Conservation (phyloP, 2,888 invertebrate species). For the Copidosoma aretas region DNA sequence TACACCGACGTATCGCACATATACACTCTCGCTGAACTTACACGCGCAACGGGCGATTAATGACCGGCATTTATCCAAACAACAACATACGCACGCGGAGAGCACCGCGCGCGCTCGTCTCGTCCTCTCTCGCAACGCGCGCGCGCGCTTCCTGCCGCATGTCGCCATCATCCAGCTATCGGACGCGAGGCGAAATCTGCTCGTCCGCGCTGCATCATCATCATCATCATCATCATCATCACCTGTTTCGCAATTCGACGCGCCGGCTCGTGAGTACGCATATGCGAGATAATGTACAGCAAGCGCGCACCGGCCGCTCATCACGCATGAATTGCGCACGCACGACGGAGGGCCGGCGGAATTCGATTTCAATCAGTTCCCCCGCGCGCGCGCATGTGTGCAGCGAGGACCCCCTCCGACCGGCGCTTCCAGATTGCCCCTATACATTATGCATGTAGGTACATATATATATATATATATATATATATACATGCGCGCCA, state of each 20-base stretch:
- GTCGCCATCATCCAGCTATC: neutral
- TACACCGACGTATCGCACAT: too few relatives aligned
- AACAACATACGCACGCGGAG: constrained; percentile 1
- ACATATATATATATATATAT: too few relatives aligned
- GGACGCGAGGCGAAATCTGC: too few relatives aligned
- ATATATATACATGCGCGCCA: too few relatives aligned
- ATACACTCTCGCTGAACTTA: too few relatives aligned
- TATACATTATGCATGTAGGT: too few relatives aligned
- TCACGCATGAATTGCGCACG: neutral
- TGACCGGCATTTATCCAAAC: constrained; percentile 16
- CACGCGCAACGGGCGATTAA: constrained; percentile 25
- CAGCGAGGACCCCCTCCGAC: too few relatives aligned
- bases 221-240: too few relatives aligned
- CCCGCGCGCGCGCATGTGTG: too few relatives aligned
- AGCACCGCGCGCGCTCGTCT: neutral
- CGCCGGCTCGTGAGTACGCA: neutral
- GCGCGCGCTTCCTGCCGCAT: neutral
- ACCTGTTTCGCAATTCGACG: neutral
- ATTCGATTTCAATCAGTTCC: neutral
- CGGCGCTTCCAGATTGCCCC: too few relatives aligned
- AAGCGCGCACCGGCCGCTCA: neutral
- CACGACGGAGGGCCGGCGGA: neutral
- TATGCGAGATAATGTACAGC: neutral
- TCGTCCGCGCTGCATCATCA: too few relatives aligned
- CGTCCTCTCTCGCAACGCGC: neutral